A percentile compares a stretch with the other conserved stretches of the same genome.
phyloP scores from a whole-genome alignment of 2,113 vertebrate genomes.

The Gadus macrocephalus region DNA sequence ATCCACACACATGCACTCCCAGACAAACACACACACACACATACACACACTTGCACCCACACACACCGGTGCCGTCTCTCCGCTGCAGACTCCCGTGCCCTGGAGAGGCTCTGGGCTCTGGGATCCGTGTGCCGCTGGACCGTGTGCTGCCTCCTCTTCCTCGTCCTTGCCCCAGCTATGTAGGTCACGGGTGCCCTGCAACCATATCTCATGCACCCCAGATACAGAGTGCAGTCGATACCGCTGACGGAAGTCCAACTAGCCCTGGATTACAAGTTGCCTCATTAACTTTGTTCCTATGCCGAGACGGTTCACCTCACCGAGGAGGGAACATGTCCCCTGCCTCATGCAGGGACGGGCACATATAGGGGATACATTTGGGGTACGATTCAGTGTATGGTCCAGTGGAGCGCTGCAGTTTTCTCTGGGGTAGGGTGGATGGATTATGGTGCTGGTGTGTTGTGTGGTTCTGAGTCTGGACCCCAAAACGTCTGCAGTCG shows the following conservation, averaged over 20 bases:
- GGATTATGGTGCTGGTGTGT: neutral
- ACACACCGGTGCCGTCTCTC: conserved; percentile 24
- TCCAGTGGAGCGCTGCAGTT: conserved; percentile 12
- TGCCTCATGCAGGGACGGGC: conserved; percentile 21
- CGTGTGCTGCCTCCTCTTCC: conserved; percentile 46
- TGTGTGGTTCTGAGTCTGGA: neutral
- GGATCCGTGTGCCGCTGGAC: conserved; percentile 41
- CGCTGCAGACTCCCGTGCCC: conserved; percentile 49
- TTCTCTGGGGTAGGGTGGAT: neutral
- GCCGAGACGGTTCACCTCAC: conserved; percentile 60
- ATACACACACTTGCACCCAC: conserved; percentile 9
- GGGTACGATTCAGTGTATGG: neutral
- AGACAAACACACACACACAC: conserved; percentile 5
- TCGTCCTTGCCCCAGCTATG: conserved; percentile 56
- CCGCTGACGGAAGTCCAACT: conserved; percentile 61
- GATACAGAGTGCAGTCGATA: conserved; percentile 61
- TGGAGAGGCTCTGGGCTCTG: conserved; percentile 40
- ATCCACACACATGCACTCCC: neutral
- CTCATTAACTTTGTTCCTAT: conserved; percentile 66
- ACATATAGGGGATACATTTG: conserved; percentile 4
- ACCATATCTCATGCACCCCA: conserved; percentile 53
- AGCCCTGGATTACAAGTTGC: conserved; percentile 58
- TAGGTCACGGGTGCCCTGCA: conserved; percentile 65
- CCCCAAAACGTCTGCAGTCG: too few relatives aligned
- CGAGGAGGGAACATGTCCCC: conserved; percentile 16